Percentiles rank a stretch among this genome's conserved stretches.
These are phyloP conservation scores for Galeopsomyia nigrocyanea DNA, from an alignment of 2,888 invertebrate species.

Conservation along the genomic window DNA sequence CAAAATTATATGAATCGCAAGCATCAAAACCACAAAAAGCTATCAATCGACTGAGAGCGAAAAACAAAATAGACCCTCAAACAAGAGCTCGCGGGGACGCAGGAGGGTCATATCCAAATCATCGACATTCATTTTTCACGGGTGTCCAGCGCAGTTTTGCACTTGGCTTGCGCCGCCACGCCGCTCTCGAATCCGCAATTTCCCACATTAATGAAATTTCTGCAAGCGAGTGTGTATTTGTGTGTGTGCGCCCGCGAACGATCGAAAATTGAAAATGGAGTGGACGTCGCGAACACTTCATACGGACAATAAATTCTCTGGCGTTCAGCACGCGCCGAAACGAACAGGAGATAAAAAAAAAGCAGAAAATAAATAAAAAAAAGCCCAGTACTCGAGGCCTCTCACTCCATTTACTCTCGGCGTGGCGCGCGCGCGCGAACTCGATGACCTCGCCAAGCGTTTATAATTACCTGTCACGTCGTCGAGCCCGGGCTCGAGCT, in stretches of 20 bases:
- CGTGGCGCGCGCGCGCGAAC: conserved; percentile 39
- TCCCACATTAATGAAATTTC: conserved; percentile 44
- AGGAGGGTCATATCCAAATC: background rate
- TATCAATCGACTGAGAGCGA: too few relatives aligned
- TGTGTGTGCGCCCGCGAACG: conserved; percentile 18
- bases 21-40: too few relatives aligned
- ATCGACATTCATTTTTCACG: conserved; percentile 31
- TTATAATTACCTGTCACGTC: conserved; percentile 62
- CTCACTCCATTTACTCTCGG: background rate
- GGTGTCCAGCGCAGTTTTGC: conserved; percentile 51
- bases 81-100: too few relatives aligned
- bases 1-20: too few relatives aligned
- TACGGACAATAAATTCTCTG: conserved; percentile 28
- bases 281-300: conserved; percentile 29
- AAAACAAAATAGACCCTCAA: too few relatives aligned
- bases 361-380: conserved; percentile 27
- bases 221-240: conserved; percentile 20
- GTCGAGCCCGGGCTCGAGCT: conserved; percentile 51
- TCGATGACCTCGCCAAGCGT: conserved; percentile 51
- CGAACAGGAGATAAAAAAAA: conserved; percentile 3
- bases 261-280: conserved; percentile 50
- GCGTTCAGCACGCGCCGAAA: conserved; percentile 13
- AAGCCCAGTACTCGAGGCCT: conserved; percentile 13
- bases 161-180: conserved; percentile 42
- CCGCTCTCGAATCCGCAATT: conserved; percentile 41